Base-by-base conservation (phyloP, 2,113 vertebrate genomes). In the Heterocephalus glaber region DNA sequence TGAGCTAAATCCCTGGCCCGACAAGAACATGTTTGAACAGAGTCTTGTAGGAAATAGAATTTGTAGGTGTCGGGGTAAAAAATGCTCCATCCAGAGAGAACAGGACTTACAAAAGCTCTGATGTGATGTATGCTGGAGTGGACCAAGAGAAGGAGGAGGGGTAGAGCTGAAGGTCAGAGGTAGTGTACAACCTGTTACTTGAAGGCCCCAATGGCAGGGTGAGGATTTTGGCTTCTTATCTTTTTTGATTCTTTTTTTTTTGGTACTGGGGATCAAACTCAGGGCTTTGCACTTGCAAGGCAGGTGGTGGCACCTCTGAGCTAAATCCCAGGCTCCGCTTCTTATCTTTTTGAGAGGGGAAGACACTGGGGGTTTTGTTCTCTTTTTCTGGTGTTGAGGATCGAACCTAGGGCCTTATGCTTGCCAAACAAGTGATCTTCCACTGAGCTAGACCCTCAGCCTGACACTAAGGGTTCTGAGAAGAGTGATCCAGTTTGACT, bases 71-170 rank as follows among this genome's bases (percentile, higher is more conserved):
- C 49, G 66, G 38, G 44, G 63, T 10, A 13, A 77, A 74, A 41
- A 61, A 22, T 82, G 30, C 44, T 87, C 20, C 0, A 0, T 30
- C 68, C 54, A n/a, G 35, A 66, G 63, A 47, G 44, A 95, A 14
- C 19, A 54, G 58, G 44, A 30, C 2, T 4, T 47, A 47, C 44
- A 19, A 24, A 86, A 33, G 38, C 30, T 72, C 4, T 63, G 47
- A 70, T 63, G 28, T 3, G 6, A 14, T 24, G 12, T 0, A 0
- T 35, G 19, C 63, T 65, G 22, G n/a, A 60, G 10, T 11, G 56
- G 35, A 49, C n/a, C 0, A 0, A 33, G 26, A 30, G 7, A 22
- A 11, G 28, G 12, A 76, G 12, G 7, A 24, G 33, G 2, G 11
- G 35, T 44, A 88, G 44, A 83, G 68, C 9, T 38, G 44, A 60